Base-by-base conservation (phyloP, 2,888 invertebrate genomes). In the Cotesia congregata region DNA sequence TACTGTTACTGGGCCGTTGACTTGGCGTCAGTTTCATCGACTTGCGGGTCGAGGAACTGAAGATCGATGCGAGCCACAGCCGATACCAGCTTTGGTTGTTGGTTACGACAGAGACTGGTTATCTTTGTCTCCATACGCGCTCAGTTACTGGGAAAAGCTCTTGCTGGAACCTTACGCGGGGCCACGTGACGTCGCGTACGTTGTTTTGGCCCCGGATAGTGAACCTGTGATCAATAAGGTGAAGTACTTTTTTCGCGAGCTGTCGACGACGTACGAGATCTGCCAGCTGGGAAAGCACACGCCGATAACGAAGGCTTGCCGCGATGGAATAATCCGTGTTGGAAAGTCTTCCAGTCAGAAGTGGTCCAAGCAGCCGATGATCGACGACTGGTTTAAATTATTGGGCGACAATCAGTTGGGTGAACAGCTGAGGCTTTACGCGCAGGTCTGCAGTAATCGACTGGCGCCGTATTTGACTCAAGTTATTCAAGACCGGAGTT, bases 1-100 rank as follows among this genome's bases (percentile, higher is more conserved):
- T 83, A 95, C 94, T 0, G 97, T 99, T 64, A 95, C 96, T 81
- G 99, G 99, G 0, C 99, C 99, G 41, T 93, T 99, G 12, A 99
- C 99, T 1, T 99, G 99, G 99, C 93, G 98, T 74, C 97, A 98
- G 90, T 98, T 99, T 91, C 98, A 98, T 91, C 93, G 97, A 78
- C 92, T 98, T 78, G 98, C 98, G 62, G 98, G 98, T 6, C 92
- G 98, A 87, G 97, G 97, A 75, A 96, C 97, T 75, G 96, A 97
- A 88, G 98, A 98, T 88, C 95, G 97, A 80, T 98, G 97, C 90
- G 98, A 98, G 88, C 98, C 98, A 59, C 98, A 98, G 90, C 98
- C 98, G 0, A 97, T 98, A 85, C 98, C 98, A 30, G 95, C 97
- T 4, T 92, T 98, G 67, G 93, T 98, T 75, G 97, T 98, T 62